These are phyloP conservation scores for Pogonophryne albipinna DNA, from an alignment of 2,797 vertebrate genomes.

Conservation along the genomic window DNA sequence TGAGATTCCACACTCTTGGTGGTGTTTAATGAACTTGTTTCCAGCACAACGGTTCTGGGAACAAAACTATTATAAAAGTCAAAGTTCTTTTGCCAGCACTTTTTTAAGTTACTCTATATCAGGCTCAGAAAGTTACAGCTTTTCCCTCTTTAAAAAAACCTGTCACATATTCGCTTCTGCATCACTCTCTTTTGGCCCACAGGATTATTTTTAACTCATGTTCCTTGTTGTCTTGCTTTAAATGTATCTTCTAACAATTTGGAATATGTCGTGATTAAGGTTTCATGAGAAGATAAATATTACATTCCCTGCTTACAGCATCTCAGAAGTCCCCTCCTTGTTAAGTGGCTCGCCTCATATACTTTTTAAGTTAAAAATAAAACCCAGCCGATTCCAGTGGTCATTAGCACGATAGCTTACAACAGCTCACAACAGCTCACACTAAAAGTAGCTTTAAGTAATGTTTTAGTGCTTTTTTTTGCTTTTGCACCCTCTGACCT, in stretches of 20 bases:
- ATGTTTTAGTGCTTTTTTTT: neutral
- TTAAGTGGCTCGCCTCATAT: neutral
- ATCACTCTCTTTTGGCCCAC: neutral
- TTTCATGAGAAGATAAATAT: constrained; percentile 30
- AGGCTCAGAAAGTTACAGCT: constrained; percentile 20
- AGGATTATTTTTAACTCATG: constrained; percentile 4
- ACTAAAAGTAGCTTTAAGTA: neutral
- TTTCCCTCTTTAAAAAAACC: neutral
- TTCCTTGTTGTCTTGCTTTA: neutral
- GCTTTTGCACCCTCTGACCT: neutral
- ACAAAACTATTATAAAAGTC: constrained; percentile 68
- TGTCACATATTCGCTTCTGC: neutral
- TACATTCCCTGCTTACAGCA: constrained; percentile 8
- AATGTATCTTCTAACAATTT: constrained; percentile 16
- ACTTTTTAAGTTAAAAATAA: constrained; percentile 1
- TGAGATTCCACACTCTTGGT: constrained; percentile 54
- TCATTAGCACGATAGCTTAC: constrained; percentile 5
- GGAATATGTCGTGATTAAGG: constrained; percentile 15
- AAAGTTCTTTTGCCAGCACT: constrained; percentile 43
- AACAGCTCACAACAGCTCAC: neutral
- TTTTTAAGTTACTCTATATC: constrained; percentile 39
- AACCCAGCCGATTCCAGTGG: neutral
- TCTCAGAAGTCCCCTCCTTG: neutral
- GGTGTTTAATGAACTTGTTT: constrained; percentile 76
- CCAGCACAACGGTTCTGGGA: constrained; percentile 66